Evolutionary conservation across 2,113 vertebrate genomes (phyloP).

Genomic region (Puma concolor): DNA sequence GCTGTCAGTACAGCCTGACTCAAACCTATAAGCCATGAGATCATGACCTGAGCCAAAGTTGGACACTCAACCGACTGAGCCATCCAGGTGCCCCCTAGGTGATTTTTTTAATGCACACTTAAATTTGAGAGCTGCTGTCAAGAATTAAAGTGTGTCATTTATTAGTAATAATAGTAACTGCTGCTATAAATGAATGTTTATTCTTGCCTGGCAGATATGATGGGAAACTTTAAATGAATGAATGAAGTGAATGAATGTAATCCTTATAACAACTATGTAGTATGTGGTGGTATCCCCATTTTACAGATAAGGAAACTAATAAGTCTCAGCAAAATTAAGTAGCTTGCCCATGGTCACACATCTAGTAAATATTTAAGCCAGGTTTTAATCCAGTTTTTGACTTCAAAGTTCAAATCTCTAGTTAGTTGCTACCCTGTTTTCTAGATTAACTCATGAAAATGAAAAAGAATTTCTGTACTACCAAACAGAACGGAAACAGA

Average conservation of each 20-base stretch:
- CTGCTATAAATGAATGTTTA: background rate
- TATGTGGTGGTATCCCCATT: background rate
- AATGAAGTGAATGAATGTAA: background rate
- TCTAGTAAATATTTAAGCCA: background rate
- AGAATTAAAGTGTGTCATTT: background rate
- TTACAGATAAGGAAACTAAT: background rate
- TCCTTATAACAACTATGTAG: background rate
- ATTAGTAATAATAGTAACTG: background rate
- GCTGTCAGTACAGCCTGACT: no score
- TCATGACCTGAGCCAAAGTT: no score
- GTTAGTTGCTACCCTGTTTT: background rate
- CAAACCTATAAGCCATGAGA: no score
- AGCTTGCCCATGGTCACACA: background rate
- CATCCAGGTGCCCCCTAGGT: background rate
- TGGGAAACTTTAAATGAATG: background rate
- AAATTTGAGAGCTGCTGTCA: background rate
- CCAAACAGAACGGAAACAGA: background rate
- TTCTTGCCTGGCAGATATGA: background rate
- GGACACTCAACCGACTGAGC: no score
- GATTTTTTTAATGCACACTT: background rate
- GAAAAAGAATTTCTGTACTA: background rate
- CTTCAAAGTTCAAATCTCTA: background rate
- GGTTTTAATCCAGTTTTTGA: background rate
- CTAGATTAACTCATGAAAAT: slow-evolving; percentile 1
- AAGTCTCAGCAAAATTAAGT: background rate